Conservation (phyloP, 2,888 invertebrate species). For the Frankliniella fusca region DNA sequence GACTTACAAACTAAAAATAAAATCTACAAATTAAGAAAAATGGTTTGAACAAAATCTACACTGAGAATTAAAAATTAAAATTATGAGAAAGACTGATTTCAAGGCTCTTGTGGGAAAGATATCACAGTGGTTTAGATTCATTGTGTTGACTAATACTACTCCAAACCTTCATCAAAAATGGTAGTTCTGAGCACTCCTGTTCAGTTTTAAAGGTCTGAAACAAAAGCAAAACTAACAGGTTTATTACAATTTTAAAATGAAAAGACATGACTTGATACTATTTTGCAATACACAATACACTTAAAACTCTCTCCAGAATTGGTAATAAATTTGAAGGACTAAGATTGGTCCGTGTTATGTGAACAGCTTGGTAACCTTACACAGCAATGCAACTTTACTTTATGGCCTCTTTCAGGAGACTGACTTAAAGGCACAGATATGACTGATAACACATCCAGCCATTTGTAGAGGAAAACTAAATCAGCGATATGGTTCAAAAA, state of each 20-base stretch:
- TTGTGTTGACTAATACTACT: too few relatives aligned
- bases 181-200: too few relatives aligned
- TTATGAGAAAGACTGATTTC: background rate
- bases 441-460: background rate
- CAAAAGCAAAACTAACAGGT: background rate
- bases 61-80: too few relatives aligned
- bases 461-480: background rate
- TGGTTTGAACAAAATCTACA: too few relatives aligned
- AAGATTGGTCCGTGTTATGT: background rate
- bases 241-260: background rate
- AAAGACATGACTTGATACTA: background rate
- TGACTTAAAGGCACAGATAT: background rate
- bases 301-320: background rate
- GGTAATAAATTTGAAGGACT: background rate
- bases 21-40: too few relatives aligned
- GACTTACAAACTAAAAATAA: too few relatives aligned
- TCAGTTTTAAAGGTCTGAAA: background rate
- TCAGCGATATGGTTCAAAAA: background rate
- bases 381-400: background rate
- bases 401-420: background rate
- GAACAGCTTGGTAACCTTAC: background rate
- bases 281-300: background rate
- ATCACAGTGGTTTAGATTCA: constrained; percentile 30
- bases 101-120: constrained; percentile 32
- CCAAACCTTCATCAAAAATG: too few relatives aligned